Base-by-base conservation (phyloP, 2,113 vertebrate species). In the Megaceryle torquata region DNA sequence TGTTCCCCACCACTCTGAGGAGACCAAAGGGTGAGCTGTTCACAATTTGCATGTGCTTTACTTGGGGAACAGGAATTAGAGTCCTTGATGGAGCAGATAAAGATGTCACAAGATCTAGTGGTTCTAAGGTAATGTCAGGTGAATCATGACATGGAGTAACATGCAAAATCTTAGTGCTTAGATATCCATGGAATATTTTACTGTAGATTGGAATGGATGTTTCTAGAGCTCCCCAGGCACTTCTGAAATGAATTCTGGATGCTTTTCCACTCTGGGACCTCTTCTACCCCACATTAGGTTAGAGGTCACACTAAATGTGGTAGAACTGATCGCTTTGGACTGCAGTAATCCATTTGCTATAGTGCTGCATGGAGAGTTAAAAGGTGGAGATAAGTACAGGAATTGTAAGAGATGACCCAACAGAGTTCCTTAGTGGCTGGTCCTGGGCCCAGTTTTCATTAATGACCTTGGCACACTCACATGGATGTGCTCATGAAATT, bases 401-500 rank as follows among this genome's bases (percentile, higher is more conserved):
- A 91, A 82, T 82, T 69, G 44, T 19, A 71, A 61, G 39, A 94
- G 89, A 78, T 91, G 85, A 50, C 4, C 4, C 3, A 68, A 50
- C 56, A 54, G 68, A 85, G 67, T 41, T 85, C 88, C 44, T 24
- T 67, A 46, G 50, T 19, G 69, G 41, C 84, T 97, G 78, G 81
- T 85, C 74, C 53, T 1, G 0, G 61, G 81, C 65, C 89, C 70
- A 61, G 81, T 56, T 84, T 88, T 95, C 70, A 76, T 82, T 96
- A 87, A 82, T 39, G 48, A 76, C 84, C 54, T 95, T 94, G 95
- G 91, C 93, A 71, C 0, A 0, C 69, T 0, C 2, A 43, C 70
- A 71, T 81, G 43, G 56, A 78, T 91, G 50, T 54, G 70, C 75
- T 95, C 69, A 89, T 83, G 76, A 86, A 93, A 90, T 71, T 60